Evolutionary conservation across 2,797 vertebrate species (phyloP).

Genomic region (Phylloscopus collybita): DNA sequence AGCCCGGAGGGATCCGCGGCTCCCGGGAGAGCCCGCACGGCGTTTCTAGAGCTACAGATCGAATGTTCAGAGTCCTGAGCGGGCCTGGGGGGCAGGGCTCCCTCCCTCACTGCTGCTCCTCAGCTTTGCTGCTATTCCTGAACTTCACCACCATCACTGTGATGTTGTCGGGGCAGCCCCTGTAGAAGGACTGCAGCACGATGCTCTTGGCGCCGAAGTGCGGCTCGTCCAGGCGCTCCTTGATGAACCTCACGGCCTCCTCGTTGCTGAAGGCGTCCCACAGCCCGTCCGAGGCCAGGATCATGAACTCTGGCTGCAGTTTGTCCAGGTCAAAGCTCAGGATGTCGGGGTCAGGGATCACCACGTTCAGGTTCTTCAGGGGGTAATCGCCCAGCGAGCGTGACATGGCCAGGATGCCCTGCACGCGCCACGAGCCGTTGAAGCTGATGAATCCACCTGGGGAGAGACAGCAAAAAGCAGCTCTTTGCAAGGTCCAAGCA

Average conservation of each 20-base stretch:
- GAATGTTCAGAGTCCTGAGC: conserved; percentile 59
- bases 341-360: conserved; percentile 92
- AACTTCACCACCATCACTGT: conserved; percentile 99
- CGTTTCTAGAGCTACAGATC: conserved; percentile 33
- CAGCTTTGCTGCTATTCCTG: conserved; percentile 87
- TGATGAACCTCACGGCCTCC: conserved; percentile 95
- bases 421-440: conserved; percentile 97
- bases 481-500: neutral
- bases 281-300: conserved; percentile 94
- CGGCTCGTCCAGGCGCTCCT: conserved; percentile 95
- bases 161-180: conserved; percentile 96
- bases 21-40: conserved; percentile 55
- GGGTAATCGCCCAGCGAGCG: conserved; percentile 97
- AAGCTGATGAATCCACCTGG: conserved; percentile 98
- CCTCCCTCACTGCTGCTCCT: conserved; percentile 78
- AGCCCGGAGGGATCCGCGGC: neutral
- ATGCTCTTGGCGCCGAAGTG: conserved; percentile 97
- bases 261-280: conserved; percentile 99
- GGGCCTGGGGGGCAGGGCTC: conserved; percentile 7
- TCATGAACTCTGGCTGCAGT: conserved; percentile 98
- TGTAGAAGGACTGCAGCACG: conserved; percentile 94
- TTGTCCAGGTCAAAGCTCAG: conserved; percentile 98
- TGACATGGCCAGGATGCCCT: conserved; percentile 98
- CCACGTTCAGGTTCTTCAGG: conserved; percentile 95
- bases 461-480: neutral